phyloP scores from a whole-genome alignment of 2,113 vertebrate species.

The Spermophilus dauricus region DNA sequence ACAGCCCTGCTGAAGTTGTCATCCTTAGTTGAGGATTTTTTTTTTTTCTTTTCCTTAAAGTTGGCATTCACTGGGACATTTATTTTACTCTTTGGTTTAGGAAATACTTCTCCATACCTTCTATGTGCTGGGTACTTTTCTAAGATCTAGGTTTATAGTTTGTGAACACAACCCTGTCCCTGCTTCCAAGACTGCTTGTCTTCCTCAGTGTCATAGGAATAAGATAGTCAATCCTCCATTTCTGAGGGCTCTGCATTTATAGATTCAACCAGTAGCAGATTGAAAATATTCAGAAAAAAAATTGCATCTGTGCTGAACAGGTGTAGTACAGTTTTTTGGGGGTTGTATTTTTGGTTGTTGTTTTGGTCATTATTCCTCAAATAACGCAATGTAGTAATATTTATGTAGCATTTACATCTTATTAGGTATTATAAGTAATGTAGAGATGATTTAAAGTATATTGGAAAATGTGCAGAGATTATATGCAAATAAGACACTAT shows the following conservation, averaged over 20 bases:
- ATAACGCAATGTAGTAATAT: background rate
- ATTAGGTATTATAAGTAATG: background rate
- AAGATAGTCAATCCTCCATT: background rate
- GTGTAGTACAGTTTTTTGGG: background rate
- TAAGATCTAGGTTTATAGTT: background rate
- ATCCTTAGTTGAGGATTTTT: background rate
- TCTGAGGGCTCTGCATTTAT: background rate
- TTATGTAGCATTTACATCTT: background rate
- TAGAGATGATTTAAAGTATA: background rate
- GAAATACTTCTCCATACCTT: background rate
- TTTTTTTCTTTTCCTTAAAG: background rate
- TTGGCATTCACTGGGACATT: background rate
- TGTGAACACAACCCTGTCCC: background rate
- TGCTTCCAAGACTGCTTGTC: background rate
- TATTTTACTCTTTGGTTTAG: background rate
- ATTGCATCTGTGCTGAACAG: background rate
- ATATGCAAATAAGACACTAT: background rate
- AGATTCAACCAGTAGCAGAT: background rate
- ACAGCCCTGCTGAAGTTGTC: background rate
- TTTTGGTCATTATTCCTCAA: background rate
- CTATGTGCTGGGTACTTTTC: background rate
- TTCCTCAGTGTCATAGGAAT: background rate
- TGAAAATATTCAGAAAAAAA: background rate
- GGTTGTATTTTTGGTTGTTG: too few species aligned
- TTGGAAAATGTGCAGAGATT: background rate